Evolutionary conservation across 1,140 invertebrate species (phyloP).

Genomic region (Procambarus virginalis): DNA sequence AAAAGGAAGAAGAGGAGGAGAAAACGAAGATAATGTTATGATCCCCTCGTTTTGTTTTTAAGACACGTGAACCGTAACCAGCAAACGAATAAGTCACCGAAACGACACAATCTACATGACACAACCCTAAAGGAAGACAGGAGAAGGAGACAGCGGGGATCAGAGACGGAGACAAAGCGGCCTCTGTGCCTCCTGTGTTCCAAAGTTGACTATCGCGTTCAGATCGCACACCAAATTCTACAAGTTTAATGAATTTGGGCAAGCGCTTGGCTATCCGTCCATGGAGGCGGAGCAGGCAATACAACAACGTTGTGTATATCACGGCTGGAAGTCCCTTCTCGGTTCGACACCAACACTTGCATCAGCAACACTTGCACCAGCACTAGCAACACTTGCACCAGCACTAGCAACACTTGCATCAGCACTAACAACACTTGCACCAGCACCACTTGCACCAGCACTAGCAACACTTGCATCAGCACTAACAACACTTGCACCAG

Average conservation of each 20-base stretch:
- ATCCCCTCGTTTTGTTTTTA: no score
- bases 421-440: no score
- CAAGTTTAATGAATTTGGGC: slow-evolving; percentile 47
- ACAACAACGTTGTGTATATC: neutral
- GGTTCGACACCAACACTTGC: neutral
- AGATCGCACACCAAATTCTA: slow-evolving; percentile 30
- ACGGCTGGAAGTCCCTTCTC: neutral
- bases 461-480: no score
- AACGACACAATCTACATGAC: no score
- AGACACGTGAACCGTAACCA: no score
- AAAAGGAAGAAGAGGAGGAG: neutral
- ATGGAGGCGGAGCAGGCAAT: slow-evolving; percentile 7
- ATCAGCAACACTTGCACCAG: neutral
- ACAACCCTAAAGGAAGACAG: neutral
- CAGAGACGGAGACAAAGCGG: slow-evolving; percentile 14
- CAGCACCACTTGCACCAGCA: neutral
- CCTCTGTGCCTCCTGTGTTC: neutral
- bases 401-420: no score
- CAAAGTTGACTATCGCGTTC: slow-evolving; percentile 34
- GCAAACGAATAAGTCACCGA: no score
- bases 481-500: no score
- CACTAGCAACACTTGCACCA: no score
- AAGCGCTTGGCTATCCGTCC: neutral
- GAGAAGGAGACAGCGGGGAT: neutral
- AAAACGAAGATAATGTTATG: neutral